Percentiles rank a stretch among this genome's conserved stretches.
Evolutionary conservation across 2,888 invertebrate species (phyloP).

Genomic region (Antheraea assamensis): DNA sequence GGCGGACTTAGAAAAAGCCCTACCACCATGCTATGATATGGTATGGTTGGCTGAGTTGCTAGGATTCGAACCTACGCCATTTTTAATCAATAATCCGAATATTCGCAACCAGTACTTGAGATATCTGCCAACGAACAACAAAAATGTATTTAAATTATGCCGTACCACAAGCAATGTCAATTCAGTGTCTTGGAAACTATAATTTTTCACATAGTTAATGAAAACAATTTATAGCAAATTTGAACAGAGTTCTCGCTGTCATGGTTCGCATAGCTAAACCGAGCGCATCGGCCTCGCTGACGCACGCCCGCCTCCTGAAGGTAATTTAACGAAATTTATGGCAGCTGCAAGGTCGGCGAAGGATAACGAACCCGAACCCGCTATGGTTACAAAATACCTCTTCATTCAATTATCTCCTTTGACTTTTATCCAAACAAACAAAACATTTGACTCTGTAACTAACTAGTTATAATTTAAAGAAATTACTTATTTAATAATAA

Average conservation of each 20-base stretch:
- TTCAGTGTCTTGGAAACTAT: background rate
- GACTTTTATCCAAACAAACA: background rate
- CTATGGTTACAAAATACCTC: conserved; percentile 22
- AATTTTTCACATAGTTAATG: background rate
- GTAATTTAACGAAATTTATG: conserved; percentile 76
- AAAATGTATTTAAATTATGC: background rate
- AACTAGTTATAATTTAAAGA: background rate
- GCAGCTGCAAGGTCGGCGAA: conserved; percentile 75
- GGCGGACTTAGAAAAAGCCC: too few relatives aligned
- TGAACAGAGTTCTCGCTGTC: conserved; percentile 8
- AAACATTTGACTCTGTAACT: background rate
- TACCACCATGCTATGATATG: too few relatives aligned
- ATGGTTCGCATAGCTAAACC: conserved; percentile 54
- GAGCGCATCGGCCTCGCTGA: conserved; percentile 70
- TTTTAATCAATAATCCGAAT: background rate
- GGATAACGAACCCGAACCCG: conserved; percentile 70
- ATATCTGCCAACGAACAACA: background rate
- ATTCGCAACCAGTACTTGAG: background rate
- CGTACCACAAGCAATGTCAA: background rate
- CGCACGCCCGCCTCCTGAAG: conserved; percentile 59
- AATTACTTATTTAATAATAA: too few relatives aligned
- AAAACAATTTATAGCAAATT: background rate
- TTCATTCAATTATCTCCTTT: background rate
- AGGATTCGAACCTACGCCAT: too few relatives aligned
- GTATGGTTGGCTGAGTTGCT: too few relatives aligned